Percentiles rank a stretch among this genome's conserved stretches.
These are phyloP conservation scores for Macropis europaea DNA, from an alignment of 2,888 invertebrate species.

Conservation along the genomic window DNA sequence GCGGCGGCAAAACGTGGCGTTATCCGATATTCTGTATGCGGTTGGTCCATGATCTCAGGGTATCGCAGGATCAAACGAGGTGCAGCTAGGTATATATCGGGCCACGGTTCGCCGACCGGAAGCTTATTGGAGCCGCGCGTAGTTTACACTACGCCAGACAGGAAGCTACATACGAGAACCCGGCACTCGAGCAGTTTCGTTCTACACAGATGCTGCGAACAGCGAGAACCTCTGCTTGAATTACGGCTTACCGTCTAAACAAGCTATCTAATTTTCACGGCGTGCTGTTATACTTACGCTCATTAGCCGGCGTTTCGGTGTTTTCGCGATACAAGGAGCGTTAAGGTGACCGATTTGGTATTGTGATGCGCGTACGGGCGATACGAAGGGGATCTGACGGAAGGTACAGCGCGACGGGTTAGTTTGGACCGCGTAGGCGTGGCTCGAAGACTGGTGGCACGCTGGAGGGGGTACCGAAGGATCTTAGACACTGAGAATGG, in stretches of 20 bases:
- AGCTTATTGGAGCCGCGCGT: slow-evolving; percentile 62
- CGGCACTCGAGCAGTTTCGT: slow-evolving; percentile 26
- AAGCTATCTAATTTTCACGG: slow-evolving; percentile 13
- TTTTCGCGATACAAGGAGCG: too few relatives aligned
- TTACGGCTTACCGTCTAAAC: slow-evolving; percentile 19
- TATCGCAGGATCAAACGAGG: slow-evolving; percentile 65
- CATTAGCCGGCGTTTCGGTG: neutral
- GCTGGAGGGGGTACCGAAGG: too few relatives aligned
- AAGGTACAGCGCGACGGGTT: too few relatives aligned
- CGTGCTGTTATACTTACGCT: neutral
- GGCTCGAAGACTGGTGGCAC: too few relatives aligned
- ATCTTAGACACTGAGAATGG: too few relatives aligned
- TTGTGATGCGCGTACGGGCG: too few relatives aligned
- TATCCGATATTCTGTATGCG: slow-evolving; percentile 65
- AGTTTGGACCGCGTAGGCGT: too few relatives aligned
- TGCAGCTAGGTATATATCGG: slow-evolving; percentile 44
- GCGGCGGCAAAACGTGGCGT: slow-evolving; percentile 57
- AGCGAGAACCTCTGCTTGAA: slow-evolving; percentile 30
- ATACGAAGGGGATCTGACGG: too few relatives aligned
- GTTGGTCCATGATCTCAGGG: slow-evolving; percentile 59
- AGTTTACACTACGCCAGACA: slow-evolving; percentile 50
- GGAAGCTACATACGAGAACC: slow-evolving; percentile 25
- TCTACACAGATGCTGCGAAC: slow-evolving; percentile 38
- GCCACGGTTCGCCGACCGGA: slow-evolving; percentile 51
- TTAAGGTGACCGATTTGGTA: too few relatives aligned